phyloP scores from a whole-genome alignment of 2,113 vertebrate genomes.

The Campylomormyrus tamandua region DNA sequence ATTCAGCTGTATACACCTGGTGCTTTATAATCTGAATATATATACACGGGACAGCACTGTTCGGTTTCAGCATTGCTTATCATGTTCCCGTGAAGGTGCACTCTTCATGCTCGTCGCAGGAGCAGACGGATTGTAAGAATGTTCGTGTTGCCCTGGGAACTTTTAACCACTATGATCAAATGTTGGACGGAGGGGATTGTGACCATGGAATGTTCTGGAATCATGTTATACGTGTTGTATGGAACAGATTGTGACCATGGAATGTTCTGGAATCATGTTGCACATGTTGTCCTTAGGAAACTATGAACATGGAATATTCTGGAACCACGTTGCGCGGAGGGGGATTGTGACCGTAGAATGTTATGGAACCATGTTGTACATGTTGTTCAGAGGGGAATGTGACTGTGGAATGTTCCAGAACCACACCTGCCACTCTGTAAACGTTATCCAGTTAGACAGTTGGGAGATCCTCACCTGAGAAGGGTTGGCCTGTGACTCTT shows the following conservation, averaged over 20 bases:
- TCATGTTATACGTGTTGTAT: neutral
- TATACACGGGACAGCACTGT: constrained; percentile 21
- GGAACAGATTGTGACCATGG: neutral
- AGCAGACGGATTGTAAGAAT: neutral
- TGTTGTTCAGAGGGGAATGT: neutral
- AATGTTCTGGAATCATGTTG: neutral
- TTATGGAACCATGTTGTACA: neutral
- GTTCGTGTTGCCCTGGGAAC: neutral
- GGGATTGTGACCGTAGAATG: neutral
- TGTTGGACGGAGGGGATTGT: neutral
- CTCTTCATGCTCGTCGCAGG: neutral
- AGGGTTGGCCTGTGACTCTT: neutral
- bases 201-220: neutral
- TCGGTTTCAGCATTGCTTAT: constrained; percentile 8
- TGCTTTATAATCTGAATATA: constrained; percentile 16
- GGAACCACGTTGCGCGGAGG: neutral
- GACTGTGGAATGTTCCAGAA: neutral
- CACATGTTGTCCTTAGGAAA: neutral
- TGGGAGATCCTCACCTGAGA: neutral
- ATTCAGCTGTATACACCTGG: constrained; percentile 12
- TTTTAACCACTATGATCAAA: neutral
- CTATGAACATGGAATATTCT: neutral
- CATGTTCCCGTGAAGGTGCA: neutral
- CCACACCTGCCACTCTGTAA: neutral
- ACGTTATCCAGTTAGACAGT: neutral